Base-by-base conservation (phyloP, 1,140 invertebrate genomes). In the Drosophila ambigua region DNA sequence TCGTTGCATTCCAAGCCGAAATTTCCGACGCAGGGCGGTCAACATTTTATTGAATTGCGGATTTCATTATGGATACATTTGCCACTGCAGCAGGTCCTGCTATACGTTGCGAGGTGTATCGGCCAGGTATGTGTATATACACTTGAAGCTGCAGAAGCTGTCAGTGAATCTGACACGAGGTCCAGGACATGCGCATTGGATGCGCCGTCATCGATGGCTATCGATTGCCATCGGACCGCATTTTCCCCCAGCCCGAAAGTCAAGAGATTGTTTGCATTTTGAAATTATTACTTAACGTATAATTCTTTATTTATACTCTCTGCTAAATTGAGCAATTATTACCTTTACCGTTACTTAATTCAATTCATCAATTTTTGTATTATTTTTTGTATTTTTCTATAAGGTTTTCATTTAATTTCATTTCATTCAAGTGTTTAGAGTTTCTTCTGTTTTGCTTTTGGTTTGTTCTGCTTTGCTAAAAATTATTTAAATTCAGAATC, bases 281-380 rank as follows among this genome's bases (percentile, higher is more conserved):
- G 73, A 89, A 88, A 89, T 88, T 79, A 79, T 88, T 88, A 89
- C 83, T 88, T 88, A 88, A 88, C 84, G 83, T 89, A 89, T 89
- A 89, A 89, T 88, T 88, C 79, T 88, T 88, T 89, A 89, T 88
- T 89, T 84, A 73, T 89, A 80, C 84, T 85, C 81, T 80, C 68
- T 76, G 85, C 84, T 89, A 89, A 89, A 89, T 89, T 89, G 84
- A 89, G 84, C 84, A 89, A 89, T 90, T 39, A 39, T 39, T 39
- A 39, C 35, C 35, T 7, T 90, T 67, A 77, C 75, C 26, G 71
- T 80, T 83, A 75, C 74, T 90, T 88, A 83, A 72, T 88, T 88
- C 77, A 79, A 72, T 88, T 88, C 77, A 79, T 84, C 85, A 79
- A 85, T 24, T 24, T 24, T 24, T 16, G 26, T 45, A 63, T 76